Conservation (phyloP, 1,140 invertebrate species). For the Muscidifurax raptorellus region DNA sequence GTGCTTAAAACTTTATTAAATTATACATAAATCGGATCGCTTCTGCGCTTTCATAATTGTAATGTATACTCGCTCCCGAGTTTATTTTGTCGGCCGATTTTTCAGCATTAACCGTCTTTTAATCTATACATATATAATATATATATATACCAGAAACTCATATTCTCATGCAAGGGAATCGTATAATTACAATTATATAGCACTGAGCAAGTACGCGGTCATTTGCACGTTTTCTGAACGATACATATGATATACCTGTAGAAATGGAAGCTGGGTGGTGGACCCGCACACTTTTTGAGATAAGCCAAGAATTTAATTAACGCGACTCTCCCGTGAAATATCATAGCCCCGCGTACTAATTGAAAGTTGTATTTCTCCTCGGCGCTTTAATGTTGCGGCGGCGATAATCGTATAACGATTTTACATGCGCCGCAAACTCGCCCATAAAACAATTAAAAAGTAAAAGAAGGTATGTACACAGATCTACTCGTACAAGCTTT, state of each 20-base stretch:
- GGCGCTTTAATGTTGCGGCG: background rate
- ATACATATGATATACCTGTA: constrained; percentile 53
- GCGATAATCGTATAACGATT: constrained; percentile 35
- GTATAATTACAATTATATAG: background rate
- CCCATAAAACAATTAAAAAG: constrained; percentile 4
- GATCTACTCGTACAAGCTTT: background rate
- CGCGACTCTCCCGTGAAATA: constrained; percentile 16
- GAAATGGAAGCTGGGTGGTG: constrained; percentile 38
- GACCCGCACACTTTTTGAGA: constrained; percentile 49
- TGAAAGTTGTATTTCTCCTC: constrained; percentile 11
- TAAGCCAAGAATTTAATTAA: constrained; percentile 24
- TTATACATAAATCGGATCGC: background rate
- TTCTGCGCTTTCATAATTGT: background rate
- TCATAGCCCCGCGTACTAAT: constrained; percentile 19
- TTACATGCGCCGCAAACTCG: background rate
- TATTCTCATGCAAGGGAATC: background rate
- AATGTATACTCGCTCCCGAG: background rate
- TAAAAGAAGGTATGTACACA: background rate
- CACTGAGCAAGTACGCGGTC: background rate
- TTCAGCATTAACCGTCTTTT: no score
- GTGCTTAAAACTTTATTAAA: background rate
- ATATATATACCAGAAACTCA: no score
- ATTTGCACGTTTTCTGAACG: constrained; percentile 15
- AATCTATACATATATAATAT: no score
- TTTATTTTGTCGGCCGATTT: no score